Percentiles rank a stretch among this genome's conserved stretches.
Conservation (phyloP, 2,113 vertebrate species). For the Prunella himalayana region DNA sequence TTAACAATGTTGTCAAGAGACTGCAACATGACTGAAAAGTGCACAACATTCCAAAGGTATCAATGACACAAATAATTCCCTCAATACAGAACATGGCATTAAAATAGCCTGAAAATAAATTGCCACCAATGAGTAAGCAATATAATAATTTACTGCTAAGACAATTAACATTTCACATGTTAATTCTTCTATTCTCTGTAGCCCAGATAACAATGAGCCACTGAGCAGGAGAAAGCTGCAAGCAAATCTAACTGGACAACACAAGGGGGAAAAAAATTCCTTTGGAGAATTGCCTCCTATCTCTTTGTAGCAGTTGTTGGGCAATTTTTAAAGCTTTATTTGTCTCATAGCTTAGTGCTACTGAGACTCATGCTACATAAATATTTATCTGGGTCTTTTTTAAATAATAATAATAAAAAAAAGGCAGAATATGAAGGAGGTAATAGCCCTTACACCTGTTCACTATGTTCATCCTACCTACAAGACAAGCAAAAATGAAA, state of each 20-base stretch:
- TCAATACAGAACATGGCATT: neutral
- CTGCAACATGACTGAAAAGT: slow-evolving; percentile 17
- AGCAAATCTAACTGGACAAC: neutral
- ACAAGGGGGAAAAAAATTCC: neutral
- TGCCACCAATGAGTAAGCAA: slow-evolving; percentile 29
- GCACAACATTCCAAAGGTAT: slow-evolving; percentile 37
- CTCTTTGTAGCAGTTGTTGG: neutral
- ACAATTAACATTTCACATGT: slow-evolving; percentile 56
- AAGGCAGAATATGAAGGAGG: neutral
- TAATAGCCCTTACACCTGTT: neutral
- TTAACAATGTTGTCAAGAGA: slow-evolving; percentile 59
- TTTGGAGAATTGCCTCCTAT: neutral
- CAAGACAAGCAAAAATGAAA: neutral
- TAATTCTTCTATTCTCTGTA: slow-evolving; percentile 47
- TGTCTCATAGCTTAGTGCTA: neutral
- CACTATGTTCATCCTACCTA: neutral
- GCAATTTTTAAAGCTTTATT: neutral
- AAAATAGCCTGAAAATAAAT: slow-evolving; percentile 49
- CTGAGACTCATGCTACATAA: neutral
- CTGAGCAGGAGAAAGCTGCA: neutral
- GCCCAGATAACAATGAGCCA: neutral
- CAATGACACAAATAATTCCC: slow-evolving; percentile 48
- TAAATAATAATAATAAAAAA: neutral
- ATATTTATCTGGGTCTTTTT: neutral
- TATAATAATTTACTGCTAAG: slow-evolving; percentile 43